Evolutionary conservation across 1,140 invertebrate genomes (phyloP), one percentile per base, ranked within the genome.

Genomic region (Tetramorium parvispinum): DNA sequence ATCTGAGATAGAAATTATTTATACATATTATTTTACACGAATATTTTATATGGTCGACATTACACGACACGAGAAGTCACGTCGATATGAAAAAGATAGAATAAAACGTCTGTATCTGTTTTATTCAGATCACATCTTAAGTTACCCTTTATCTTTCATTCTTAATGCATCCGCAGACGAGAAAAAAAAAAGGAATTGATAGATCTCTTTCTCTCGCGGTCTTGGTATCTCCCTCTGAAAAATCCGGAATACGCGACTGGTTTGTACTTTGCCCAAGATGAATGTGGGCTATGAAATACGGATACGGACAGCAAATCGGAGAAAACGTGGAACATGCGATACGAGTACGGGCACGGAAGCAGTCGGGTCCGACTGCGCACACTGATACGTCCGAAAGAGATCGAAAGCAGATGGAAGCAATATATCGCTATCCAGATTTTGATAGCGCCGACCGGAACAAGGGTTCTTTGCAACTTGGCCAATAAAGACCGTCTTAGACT

Each of bases 221-320:
- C 51, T 18, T 24, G 24, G 78, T 27, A 40, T 55, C 16, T 40
- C 21, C 5, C 63, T 46, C 61, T 73, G 79, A 83, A 83, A 83
- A 83, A 73, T 73, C 37, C 32, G 13, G 16, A 16, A 55, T 55
- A 81, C 78, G 49, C 78, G 63, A 46, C 40, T 27, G 51, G 24
- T 55, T 57, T 73, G 43, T 49, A 37, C 32, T 27, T 53, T 37
- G 21, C 13, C 37, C 51, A 49, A 75, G 53, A 83, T 59, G 68
- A 61, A 75, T 75, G 79, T 55, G 68, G 40, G 68, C 68, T 75
- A 73, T 49, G 65, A 75, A 73, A 83, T 83, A 61, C 66, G 51
- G 18, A 24, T 71, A 32, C 24, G 32, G 79, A 57, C 24, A 10
- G 66, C 40, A n/a, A 82, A 73, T 73, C 66, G n/a, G 79, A 82